Conservation (phyloP, 2,888 invertebrate species). For the Thymelicus acteon region DNA sequence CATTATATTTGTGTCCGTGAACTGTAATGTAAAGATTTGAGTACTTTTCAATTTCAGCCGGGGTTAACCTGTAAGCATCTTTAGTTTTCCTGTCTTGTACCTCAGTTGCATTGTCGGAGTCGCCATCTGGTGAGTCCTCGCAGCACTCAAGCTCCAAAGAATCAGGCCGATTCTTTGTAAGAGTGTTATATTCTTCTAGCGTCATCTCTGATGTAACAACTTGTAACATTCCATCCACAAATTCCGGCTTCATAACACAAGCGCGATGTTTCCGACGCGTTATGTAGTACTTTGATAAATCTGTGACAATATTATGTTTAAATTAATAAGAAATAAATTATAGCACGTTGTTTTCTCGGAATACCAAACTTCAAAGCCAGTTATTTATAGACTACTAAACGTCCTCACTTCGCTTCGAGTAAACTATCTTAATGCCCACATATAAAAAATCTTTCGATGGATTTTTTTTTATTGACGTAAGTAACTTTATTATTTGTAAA, state of each 20-base stretch:
- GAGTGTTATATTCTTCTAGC: slow-evolving; percentile 51
- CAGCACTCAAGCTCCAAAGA: neutral
- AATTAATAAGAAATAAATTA: neutral
- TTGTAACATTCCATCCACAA: slow-evolving; percentile 37
- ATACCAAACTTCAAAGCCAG: too few species aligned
- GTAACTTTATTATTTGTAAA: too few species aligned
- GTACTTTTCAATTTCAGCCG: slow-evolving; percentile 58
- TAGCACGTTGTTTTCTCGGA: too few species aligned
- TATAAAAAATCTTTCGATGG: too few species aligned
- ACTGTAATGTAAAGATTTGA: slow-evolving; percentile 53
- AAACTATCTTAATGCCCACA: too few species aligned
- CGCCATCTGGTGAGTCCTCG: slow-evolving; percentile 44
- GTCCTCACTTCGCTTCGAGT: too few species aligned
- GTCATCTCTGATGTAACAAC: slow-evolving; percentile 36
- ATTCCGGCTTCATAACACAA: slow-evolving; percentile 54
- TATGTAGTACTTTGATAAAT: slow-evolving; percentile 52
- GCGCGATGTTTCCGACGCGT: slow-evolving; percentile 56
- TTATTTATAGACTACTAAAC: too few species aligned
- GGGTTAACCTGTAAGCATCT: slow-evolving; percentile 49
- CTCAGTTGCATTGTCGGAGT: slow-evolving; percentile 50
- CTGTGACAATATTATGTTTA: slow-evolving; percentile 47
- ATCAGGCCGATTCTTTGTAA: slow-evolving; percentile 44
- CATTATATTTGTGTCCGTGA: slow-evolving; percentile 53
- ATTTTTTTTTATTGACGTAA: too few species aligned
- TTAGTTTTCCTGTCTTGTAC: slow-evolving; percentile 35